Evolutionary conservation across 2,797 vertebrate species (phyloP).

Genomic region (Cuniculus paca): DNA sequence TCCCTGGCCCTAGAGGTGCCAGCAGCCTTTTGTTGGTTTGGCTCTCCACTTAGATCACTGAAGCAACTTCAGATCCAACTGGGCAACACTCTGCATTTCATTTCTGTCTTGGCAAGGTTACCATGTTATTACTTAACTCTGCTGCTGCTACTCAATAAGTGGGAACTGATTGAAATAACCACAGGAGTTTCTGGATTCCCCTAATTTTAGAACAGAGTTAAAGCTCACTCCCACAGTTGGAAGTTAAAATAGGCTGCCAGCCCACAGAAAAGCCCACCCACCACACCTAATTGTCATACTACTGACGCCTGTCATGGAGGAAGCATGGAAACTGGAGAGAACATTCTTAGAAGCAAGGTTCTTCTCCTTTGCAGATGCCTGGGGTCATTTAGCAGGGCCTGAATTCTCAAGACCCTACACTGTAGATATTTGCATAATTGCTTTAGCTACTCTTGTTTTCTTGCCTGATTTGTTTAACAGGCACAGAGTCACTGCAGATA

Average conservation of each 20-base stretch:
- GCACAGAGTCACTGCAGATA: not conserved
- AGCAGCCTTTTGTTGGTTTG: conserved; percentile 75
- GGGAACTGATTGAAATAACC: conserved; percentile 85
- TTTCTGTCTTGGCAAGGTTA: conserved; percentile 83
- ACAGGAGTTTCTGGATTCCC: conserved; percentile 81
- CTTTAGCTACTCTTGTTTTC: conserved; percentile 27
- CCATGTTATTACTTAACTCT: conserved; percentile 83
- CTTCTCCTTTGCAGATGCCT: conserved; percentile 47
- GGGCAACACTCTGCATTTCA: conserved; percentile 80
- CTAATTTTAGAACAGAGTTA: conserved; percentile 84
- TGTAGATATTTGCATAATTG: not conserved
- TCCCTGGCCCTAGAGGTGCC: conserved; percentile 35
- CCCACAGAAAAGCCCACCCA: conserved; percentile 85
- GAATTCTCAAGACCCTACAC: not conserved
- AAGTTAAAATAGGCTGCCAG: conserved; percentile 85
- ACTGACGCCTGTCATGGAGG: conserved; percentile 77
- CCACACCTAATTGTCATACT: conserved; percentile 82
- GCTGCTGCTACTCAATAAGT: conserved; percentile 83
- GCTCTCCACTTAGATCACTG: conserved; percentile 80
- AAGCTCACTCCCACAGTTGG: conserved; percentile 84
- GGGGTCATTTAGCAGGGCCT: conserved; percentile 34
- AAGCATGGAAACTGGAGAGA: conserved; percentile 54
- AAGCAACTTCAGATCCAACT: conserved; percentile 77
- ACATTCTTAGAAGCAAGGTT: conserved; percentile 63
- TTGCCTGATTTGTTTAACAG: conserved; percentile 53